Conservation (phyloP, 2,888 invertebrate species). For the Acronicta leporina region DNA sequence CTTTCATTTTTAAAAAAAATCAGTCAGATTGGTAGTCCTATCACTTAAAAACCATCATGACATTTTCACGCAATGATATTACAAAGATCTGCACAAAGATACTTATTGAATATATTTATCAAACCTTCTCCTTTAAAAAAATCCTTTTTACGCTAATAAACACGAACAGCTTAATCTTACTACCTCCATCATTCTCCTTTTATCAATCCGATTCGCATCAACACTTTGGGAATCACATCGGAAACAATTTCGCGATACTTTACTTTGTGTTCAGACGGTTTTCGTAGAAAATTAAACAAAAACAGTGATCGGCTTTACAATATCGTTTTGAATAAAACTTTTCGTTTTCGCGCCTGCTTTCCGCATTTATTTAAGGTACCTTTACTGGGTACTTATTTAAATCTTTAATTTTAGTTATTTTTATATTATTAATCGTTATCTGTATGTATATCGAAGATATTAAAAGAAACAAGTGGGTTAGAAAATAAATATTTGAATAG, state of each 20-base stretch:
- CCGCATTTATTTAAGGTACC: conserved; percentile 24
- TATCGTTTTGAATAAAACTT: conserved; percentile 8
- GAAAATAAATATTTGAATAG: too few species aligned
- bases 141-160: conserved; percentile 4
- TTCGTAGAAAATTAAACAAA: conserved; percentile 39
- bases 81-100: too few species aligned
- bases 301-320: conserved; percentile 21
- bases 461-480: too few species aligned
- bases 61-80: too few species aligned
- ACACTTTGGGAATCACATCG: conserved; percentile 36
- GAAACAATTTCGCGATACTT: conserved; percentile 36
- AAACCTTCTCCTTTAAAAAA: conserved; percentile 4
- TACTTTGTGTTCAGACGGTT: conserved; percentile 8
- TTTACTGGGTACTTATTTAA: too few species aligned
- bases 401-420: too few species aligned
- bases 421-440: too few species aligned
- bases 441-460: too few species aligned
- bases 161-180: conserved; percentile 16
- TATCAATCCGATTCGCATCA: conserved; percentile 23
- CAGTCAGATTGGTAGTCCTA: too few species aligned
- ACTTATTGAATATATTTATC: too few species aligned
- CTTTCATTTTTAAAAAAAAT: too few species aligned
- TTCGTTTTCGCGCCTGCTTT: conserved; percentile 6
- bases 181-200: conserved; percentile 21
- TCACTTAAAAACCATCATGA: too few species aligned